A percentile compares a stretch with the other conserved stretches of the same genome.
These are phyloP conservation scores for Aphrocallistes beatrix DNA, from an alignment of 37 sponge, comb jelly and placozoan species.

Conservation along the genomic window DNA sequence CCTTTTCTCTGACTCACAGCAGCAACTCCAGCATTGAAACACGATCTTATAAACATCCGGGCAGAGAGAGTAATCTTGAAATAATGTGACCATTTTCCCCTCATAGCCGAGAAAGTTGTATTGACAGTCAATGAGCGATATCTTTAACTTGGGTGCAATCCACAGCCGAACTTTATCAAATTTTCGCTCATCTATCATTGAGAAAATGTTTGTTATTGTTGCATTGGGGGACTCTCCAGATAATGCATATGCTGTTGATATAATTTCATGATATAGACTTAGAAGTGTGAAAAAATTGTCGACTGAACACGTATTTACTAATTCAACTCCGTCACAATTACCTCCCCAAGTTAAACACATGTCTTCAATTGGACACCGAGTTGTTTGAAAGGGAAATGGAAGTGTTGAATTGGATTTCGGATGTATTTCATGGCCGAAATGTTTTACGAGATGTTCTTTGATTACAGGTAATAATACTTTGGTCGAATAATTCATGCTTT, in stretches of 20 bases:
- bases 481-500: background rate
- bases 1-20: background rate
- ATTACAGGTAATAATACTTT: background rate
- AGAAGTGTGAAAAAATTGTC: background rate
- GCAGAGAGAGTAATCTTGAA: background rate
- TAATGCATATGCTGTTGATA: background rate
- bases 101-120: background rate
- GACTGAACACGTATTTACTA: background rate
- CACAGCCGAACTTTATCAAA: background rate
- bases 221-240: background rate
- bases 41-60: background rate
- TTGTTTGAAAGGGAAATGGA: background rate
- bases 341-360: background rate
- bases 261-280: background rate
- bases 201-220: background rate
- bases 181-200: background rate
- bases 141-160: background rate
- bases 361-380: background rate
- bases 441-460: background rate
- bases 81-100: constrained; percentile 1
- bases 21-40: background rate
- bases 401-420: background rate
- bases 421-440: background rate
- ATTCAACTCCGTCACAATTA: background rate
- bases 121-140: background rate